Evolutionary conservation across 2,888 invertebrate species (phyloP).

Genomic region (Periphyllus acericola): DNA sequence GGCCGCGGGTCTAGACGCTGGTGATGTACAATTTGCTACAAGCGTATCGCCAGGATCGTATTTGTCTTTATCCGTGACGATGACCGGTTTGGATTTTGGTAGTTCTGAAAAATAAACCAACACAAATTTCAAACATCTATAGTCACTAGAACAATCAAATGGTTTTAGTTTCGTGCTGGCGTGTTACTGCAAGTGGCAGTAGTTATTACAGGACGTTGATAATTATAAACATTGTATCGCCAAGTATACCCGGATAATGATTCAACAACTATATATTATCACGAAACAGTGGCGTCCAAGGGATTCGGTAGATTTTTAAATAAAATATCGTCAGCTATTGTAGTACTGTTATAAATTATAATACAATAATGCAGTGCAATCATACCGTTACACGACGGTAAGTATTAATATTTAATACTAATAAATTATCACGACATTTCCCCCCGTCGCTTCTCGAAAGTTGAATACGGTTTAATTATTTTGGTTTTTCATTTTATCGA

Average conservation of each 20-base stretch:
- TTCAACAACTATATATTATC: neutral
- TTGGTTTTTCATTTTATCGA: neutral
- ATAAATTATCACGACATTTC: too few relatives aligned
- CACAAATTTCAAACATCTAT: too few relatives aligned
- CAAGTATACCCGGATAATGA: neutral
- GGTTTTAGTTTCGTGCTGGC: too few relatives aligned
- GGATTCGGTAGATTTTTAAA: neutral
- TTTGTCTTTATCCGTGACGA: constrained; percentile 78
- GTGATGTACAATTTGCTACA: constrained; percentile 82
- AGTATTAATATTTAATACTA: neutral
- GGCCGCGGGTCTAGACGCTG: constrained; percentile 79
- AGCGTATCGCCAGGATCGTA: constrained; percentile 81
- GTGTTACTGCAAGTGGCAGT: too few relatives aligned
- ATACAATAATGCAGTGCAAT: neutral
- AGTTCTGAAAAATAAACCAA: constrained; percentile 74
- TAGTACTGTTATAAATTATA: neutral
- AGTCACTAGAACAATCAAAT: too few relatives aligned
- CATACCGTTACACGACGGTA: neutral
- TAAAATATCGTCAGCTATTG: neutral
- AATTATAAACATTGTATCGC: too few relatives aligned
- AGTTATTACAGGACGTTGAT: too few relatives aligned
- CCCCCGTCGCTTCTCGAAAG: neutral
- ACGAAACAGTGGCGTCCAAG: neutral
- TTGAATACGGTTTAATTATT: neutral
- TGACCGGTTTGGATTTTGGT: constrained; percentile 76